These are phyloP conservation scores for Melanaphis sacchari DNA, from an alignment of 1,140 invertebrate species.

Conservation along the genomic window DNA sequence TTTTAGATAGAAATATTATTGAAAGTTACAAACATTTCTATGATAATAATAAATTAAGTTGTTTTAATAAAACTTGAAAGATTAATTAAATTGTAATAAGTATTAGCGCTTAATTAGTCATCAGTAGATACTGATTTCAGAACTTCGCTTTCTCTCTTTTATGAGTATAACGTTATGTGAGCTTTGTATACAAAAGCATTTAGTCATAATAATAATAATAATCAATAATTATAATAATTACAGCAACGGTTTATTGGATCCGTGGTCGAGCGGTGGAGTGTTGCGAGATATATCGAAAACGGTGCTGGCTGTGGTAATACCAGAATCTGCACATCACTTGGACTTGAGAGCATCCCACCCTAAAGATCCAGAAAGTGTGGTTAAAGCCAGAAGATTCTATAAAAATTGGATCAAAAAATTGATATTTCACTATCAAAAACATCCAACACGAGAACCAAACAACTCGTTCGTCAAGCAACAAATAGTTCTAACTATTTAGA, in stretches of 20 bases:
- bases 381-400: constrained; percentile 68
- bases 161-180: not conserved
- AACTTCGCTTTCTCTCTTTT: not conserved
- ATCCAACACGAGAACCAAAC: not conserved
- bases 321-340: constrained; percentile 91
- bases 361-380: constrained; percentile 77
- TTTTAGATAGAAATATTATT: not conserved
- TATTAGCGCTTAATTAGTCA: not conserved
- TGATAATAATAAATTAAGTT: not conserved
- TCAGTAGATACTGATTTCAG: not conserved
- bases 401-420: constrained; percentile 51
- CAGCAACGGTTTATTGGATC: constrained; percentile 90
- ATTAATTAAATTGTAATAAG: not conserved
- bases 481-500: not conserved
- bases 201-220: not conserved
- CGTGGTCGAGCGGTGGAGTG: constrained; percentile 93
- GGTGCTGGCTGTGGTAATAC: constrained; percentile 79
- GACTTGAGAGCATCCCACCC: constrained; percentile 80
- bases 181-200: not conserved
- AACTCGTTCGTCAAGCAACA: not conserved
- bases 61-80: not conserved
- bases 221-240: not conserved
- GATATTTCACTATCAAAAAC: constrained; percentile 48
- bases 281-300: constrained; percentile 73
- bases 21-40: not conserved